Evolutionary conservation across 64 coral and sea anemone genomes (phyloP).

Genomic region (Anthopleura sola): DNA sequence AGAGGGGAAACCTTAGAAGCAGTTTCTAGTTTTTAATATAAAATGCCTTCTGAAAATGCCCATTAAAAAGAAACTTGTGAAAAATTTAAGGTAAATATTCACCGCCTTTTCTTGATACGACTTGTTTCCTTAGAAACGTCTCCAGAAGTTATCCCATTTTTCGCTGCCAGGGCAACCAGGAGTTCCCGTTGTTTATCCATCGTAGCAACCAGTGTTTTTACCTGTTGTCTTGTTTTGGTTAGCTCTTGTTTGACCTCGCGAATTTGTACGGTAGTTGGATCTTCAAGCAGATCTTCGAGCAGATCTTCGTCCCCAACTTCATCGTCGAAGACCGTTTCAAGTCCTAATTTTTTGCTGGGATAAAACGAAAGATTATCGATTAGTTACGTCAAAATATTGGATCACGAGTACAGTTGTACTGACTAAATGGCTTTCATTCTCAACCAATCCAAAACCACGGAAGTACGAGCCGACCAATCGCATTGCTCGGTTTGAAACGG

Average conservation of each 20-base stretch:
- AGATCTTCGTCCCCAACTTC: conserved; percentile 28
- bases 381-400: not conserved
- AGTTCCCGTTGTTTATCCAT: conserved; percentile 48
- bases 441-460: too few species aligned
- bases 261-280: conserved; percentile 33
- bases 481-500: too few species aligned
- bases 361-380: not conserved
- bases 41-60: too few species aligned
- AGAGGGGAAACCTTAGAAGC: too few species aligned
- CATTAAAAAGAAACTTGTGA: too few species aligned
- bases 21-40: too few species aligned
- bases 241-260: conserved; percentile 47
- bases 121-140: not conserved
- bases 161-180: conserved; percentile 30
- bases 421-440: too few species aligned
- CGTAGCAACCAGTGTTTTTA: conserved; percentile 28
- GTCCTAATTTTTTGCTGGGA: not conserved
- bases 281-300: conserved; percentile 25
- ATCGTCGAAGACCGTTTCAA: not conserved
- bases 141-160: not conserved
- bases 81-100: not conserved
- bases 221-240: conserved; percentile 27
- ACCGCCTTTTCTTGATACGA: not conserved
- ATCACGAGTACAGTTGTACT: too few species aligned
- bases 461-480: too few species aligned